phyloP scores from a whole-genome alignment of 2,797 vertebrate species.

The Chaunax sp. region DNA sequence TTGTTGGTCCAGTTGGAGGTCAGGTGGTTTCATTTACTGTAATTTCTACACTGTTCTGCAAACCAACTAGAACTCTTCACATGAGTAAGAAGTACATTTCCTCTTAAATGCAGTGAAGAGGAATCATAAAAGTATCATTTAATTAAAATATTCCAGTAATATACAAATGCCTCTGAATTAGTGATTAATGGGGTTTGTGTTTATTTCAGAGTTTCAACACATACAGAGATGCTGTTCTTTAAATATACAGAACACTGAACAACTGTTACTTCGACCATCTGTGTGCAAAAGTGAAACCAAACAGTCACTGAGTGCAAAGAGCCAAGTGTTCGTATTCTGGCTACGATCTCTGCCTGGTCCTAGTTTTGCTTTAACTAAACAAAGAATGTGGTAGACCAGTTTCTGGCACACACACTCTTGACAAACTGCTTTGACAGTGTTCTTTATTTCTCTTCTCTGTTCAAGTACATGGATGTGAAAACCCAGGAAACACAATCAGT shows the following conservation, averaged over 20 bases:
- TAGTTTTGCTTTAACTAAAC: background rate
- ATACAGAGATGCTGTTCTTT: background rate
- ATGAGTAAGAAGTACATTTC: background rate
- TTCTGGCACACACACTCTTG: background rate
- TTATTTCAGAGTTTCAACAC: conserved; percentile 2
- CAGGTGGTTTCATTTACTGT: background rate
- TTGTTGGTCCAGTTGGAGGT: no score
- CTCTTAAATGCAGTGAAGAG: background rate
- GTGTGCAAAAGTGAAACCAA: conserved; percentile 25
- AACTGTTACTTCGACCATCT: background rate
- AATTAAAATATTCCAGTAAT: no score
- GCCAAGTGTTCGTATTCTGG: background rate
- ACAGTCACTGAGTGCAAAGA: background rate
- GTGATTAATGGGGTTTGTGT: no score
- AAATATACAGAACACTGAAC: background rate
- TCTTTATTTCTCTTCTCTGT: conserved; percentile 51
- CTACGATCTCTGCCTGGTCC: background rate
- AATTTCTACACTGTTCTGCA: background rate
- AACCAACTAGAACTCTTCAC: background rate
- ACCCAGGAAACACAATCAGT: conserved; percentile 79
- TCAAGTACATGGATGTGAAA: conserved; percentile 79
- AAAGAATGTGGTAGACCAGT: background rate
- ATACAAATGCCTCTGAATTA: no score
- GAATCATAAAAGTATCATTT: no score
- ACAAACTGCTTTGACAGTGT: conserved; percentile 52